Evolutionary conservation across 2,113 vertebrate species (phyloP).

Genomic region (Cervus canadensis): DNA sequence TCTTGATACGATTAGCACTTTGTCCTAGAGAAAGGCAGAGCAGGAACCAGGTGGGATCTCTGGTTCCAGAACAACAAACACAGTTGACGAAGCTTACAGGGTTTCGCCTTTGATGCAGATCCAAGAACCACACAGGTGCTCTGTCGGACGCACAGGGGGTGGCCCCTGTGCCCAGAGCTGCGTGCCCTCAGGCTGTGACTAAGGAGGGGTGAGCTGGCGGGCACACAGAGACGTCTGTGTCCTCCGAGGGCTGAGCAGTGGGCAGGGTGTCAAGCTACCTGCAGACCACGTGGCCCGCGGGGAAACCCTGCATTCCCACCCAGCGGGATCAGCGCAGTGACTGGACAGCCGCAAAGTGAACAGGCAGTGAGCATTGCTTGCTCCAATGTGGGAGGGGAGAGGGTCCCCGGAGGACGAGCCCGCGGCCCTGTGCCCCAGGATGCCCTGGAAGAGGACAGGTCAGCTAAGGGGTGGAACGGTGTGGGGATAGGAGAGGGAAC

Average conservation of each 20-base stretch:
- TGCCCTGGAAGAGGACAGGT: not conserved
- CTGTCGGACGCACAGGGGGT: not conserved
- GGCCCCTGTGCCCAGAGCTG: not conserved
- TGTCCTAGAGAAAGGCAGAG: not conserved
- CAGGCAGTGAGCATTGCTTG: not conserved
- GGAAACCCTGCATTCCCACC: not conserved
- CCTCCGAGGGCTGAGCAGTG: not conserved
- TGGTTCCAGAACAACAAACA: not conserved
- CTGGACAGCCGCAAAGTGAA: accelerated
- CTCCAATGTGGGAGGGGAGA: not conserved
- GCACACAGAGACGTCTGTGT: not conserved
- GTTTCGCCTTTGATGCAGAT: not conserved
- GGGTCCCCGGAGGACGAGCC: not conserved
- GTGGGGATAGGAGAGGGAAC: not conserved
- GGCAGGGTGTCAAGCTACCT: not conserved
- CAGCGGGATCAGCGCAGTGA: too few species aligned
- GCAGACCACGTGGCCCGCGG: not conserved
- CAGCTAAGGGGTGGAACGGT: not conserved
- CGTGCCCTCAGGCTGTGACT: not conserved
- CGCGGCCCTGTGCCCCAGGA: not conserved
- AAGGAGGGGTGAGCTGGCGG: not conserved
- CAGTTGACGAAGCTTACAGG: not conserved
- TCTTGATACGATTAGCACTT: not conserved
- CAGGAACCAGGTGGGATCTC: not conserved
- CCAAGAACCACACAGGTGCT: not conserved